Conservation (phyloP, 2,797 vertebrate species). For the Channa striata region DNA sequence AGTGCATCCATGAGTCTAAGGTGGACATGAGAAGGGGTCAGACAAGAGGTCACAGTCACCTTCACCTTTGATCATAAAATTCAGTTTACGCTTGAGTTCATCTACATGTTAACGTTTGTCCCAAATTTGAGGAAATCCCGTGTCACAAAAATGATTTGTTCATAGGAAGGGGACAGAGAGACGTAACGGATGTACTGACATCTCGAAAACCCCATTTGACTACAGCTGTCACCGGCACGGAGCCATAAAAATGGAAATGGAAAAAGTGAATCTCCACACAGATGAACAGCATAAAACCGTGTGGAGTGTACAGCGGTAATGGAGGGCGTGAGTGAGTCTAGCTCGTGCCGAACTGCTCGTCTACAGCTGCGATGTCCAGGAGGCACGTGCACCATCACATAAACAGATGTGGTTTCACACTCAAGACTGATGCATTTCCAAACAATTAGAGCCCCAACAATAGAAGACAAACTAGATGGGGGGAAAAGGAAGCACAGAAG, state of each 20-base stretch:
- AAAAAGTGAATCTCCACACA: slow-evolving; percentile 43
- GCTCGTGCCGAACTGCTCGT: slow-evolving; percentile 8
- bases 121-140: too few relatives aligned
- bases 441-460: slow-evolving; percentile 41
- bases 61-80: too few relatives aligned
- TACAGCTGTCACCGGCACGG: too few relatives aligned
- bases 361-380: slow-evolving; percentile 17
- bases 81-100: too few relatives aligned
- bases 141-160: too few relatives aligned
- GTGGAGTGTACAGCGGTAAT: slow-evolving; percentile 12
- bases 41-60: too few relatives aligned
- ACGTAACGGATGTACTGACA: too few relatives aligned
- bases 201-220: too few relatives aligned
- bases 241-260: slow-evolving; percentile 22
- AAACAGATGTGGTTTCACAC: slow-evolving; percentile 25
- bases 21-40: too few relatives aligned
- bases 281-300: slow-evolving; percentile 38
- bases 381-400: slow-evolving; percentile 16
- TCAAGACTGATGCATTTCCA: slow-evolving; percentile 30
- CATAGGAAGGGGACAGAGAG: too few relatives aligned
- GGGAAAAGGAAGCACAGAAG: slow-evolving; percentile 24
- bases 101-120: too few relatives aligned
- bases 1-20: too few relatives aligned
- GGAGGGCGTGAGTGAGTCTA: slow-evolving; percentile 1
- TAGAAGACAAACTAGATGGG: not conserved